Percentiles rank a stretch among this genome's conserved stretches.
Conservation (phyloP, 1,140 invertebrate species). For the Papilio glaucus region DNA sequence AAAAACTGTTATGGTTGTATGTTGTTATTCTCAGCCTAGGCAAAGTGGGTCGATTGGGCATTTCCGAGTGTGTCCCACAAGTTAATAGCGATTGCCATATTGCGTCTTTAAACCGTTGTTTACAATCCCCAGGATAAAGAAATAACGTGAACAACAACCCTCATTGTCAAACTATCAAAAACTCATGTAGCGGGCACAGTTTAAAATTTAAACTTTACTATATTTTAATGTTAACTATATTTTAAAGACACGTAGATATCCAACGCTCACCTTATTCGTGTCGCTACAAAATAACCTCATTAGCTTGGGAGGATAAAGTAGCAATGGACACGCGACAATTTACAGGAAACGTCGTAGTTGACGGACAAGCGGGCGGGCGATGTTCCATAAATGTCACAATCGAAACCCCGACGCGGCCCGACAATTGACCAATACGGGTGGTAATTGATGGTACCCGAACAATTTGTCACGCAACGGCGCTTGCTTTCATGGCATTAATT, state of each 20-base stretch:
- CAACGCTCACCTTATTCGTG: neutral
- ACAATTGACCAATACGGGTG: slow-evolving; percentile 39
- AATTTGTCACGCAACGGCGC: slow-evolving; percentile 30
- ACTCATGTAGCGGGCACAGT: no score
- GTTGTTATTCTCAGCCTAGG: no score
- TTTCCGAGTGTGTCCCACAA: no score
- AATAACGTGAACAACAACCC: neutral
- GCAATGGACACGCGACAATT: slow-evolving; percentile 17
- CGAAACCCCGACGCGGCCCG: slow-evolving; percentile 19
- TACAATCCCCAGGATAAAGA: neutral
- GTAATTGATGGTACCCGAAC: slow-evolving; percentile 38
- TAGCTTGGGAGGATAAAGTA: neutral
- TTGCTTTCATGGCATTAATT: neutral
- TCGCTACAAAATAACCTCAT: neutral
- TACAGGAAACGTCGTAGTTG: slow-evolving; percentile 3
- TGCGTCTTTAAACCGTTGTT: neutral
- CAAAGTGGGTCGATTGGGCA: no score
- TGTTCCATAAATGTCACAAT: neutral
- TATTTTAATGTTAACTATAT: no score
- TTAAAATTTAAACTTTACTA: no score
- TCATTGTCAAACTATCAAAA: neutral
- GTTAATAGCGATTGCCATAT: no score
- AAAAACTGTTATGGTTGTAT: no score
- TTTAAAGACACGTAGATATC: neutral
- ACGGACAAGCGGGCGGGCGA: neutral